Evolutionary conservation across 2,797 vertebrate species (phyloP).

Genomic region (Enteromius thamalakanensis): DNA sequence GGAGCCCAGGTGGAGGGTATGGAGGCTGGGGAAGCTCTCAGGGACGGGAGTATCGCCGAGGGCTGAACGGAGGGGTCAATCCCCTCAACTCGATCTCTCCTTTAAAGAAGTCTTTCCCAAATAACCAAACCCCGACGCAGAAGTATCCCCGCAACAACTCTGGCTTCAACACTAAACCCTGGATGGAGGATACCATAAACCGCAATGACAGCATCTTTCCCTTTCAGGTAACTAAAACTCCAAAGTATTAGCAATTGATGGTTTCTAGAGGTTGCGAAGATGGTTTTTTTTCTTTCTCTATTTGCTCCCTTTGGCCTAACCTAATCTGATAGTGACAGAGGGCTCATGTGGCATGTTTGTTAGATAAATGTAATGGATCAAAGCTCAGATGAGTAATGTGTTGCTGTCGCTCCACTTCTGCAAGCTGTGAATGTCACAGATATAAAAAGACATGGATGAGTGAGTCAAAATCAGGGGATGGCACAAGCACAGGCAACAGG

Average conservation of each 20-base stretch:
- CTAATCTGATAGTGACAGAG: conserved; percentile 72
- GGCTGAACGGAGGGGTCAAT: conserved; percentile 91
- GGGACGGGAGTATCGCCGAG: conserved; percentile 93
- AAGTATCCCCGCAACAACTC: conserved; percentile 96
- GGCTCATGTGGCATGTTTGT: conserved; percentile 66
- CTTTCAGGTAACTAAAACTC: conserved; percentile 86
- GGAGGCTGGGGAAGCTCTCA: conserved; percentile 96
- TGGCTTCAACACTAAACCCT: conserved; percentile 94
- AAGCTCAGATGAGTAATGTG: conserved; percentile 58
- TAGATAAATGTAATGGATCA: conserved; percentile 67
- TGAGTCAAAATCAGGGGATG: conserved; percentile 62
- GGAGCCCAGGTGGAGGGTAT: conserved; percentile 93
- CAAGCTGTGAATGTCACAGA: conserved; percentile 41
- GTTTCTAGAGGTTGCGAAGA: background rate
- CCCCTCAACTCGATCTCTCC: conserved; percentile 97
- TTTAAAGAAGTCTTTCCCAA: conserved; percentile 97
- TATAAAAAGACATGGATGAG: conserved; percentile 60
- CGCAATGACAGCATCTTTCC: conserved; percentile 95
- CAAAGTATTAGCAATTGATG: background rate
- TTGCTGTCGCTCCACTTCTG: conserved; percentile 51
- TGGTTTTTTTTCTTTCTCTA: conserved; percentile 53
- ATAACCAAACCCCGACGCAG: conserved; percentile 95
- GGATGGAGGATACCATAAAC: conserved; percentile 95
- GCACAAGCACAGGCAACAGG: conserved; percentile 35
- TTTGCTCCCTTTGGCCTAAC: conserved; percentile 54